Conservation (phyloP, 2,888 invertebrate genomes). For the Ophion obscuratus region DNA sequence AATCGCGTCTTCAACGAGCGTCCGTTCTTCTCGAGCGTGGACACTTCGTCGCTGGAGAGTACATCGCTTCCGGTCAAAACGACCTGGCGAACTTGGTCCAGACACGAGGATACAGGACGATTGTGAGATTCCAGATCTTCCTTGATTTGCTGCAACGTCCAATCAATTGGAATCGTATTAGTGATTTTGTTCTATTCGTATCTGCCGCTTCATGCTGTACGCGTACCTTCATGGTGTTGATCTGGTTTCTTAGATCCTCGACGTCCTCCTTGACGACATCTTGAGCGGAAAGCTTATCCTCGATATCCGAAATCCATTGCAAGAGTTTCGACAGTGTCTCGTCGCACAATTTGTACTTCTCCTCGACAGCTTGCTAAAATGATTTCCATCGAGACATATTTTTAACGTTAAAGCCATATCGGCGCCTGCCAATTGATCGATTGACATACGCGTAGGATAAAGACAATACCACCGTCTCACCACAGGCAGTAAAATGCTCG, state of each 20-base stretch:
- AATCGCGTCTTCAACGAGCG: slow-evolving; percentile 93
- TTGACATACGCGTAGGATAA: slow-evolving; percentile 40
- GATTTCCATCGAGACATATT: slow-evolving; percentile 70
- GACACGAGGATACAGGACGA: slow-evolving; percentile 92
- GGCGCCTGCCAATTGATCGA: background rate
- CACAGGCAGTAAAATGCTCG: slow-evolving; percentile 72
- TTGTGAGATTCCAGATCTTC: slow-evolving; percentile 95
- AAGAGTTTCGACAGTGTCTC: slow-evolving; percentile 93
- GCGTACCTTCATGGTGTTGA: slow-evolving; percentile 92
- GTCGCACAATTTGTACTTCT: slow-evolving; percentile 96
- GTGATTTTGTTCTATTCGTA: background rate
- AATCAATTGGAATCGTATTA: background rate
- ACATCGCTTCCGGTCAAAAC: slow-evolving; percentile 96
- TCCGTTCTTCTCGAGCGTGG: slow-evolving; percentile 94
- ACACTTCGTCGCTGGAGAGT: slow-evolving; percentile 96
- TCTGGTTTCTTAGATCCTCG: slow-evolving; percentile 94
- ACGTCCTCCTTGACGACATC: slow-evolving; percentile 94
- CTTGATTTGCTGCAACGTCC: slow-evolving; percentile 89
- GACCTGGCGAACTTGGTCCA: slow-evolving; percentile 95
- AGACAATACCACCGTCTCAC: slow-evolving; percentile 77
- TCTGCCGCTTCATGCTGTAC: background rate
- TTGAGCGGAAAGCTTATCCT: slow-evolving; percentile 93
- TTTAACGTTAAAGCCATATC: slow-evolving; percentile 42
- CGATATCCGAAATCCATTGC: slow-evolving; percentile 94
- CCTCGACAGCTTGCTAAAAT: slow-evolving; percentile 96